Base-by-base conservation (phyloP, 1,140 invertebrate genomes). In the Leucophenga varia region DNA sequence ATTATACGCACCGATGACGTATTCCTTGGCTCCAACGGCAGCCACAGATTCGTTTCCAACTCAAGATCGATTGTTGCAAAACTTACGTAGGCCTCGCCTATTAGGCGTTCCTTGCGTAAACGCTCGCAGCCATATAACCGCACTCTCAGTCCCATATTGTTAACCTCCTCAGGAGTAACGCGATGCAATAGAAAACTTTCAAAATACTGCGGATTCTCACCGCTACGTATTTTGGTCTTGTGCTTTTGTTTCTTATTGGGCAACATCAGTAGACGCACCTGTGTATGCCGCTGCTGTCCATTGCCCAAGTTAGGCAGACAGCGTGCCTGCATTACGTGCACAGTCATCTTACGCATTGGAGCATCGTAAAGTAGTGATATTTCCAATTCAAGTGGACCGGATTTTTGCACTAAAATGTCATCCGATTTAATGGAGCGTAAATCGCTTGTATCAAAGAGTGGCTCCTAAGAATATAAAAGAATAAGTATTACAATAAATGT, bases 231-330 rank as follows among this genome's bases (percentile, higher is more conserved):
- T 76, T 93, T 90, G 3, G 92, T 95, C 76, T 95, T 96, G 72
- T 90, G 89, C 58, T 93, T 91, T 68, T 95, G 91, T 73, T 94
- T 95, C 61, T 94, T 94, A 54, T 88, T 86, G 0, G 93, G 94
- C 42, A 95, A 75, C 54, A 96, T 78, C 20, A 95, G 82, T 46
- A 95, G 78, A 28, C 92, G 82, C 18, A 96, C 89, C 81, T 92
- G 90, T 7, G 87, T 86, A 68, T 89, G 87, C 61, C 86, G 84
- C 71, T 86, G 79, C 78, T 93, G 79, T 59, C 89, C 80, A 58
- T 86, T 75, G 71, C 88, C 81, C 78, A 86, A 75, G 60, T 82
- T 76, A 35, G 92, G 88, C 59, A 97, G 79, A 64, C 91, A 82
- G 17, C 86, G 81, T 0, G 90, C 93, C 78, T 95, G 91, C 49